Percentiles rank a stretch among this genome's conserved stretches.
Conservation (phyloP, 2,888 invertebrate genomes). For the Caenorhabditis japonica region DNA sequence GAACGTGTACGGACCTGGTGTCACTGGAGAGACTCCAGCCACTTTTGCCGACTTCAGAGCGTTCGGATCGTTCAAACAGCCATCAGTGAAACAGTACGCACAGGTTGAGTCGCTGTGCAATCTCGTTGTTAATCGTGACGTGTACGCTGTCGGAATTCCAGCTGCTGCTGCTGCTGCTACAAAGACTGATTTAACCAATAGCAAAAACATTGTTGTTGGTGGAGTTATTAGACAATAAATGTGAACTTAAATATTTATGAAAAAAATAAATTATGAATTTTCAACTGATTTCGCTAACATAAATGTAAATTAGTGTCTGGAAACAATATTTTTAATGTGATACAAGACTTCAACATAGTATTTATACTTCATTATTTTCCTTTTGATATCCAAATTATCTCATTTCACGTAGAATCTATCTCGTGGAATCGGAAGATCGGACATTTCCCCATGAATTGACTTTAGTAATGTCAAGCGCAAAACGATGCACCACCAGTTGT, state of each 20-base stretch:
- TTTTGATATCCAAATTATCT: too few relatives aligned
- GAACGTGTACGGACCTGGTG: constrained; percentile 49
- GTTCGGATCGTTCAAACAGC: constrained; percentile 51
- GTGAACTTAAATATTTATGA: not conserved
- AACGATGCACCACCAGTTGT: too few relatives aligned
- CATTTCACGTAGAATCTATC: too few relatives aligned
- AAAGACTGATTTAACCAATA: not conserved
- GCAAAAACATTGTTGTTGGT: constrained; percentile 26
- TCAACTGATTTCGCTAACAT: too few relatives aligned
- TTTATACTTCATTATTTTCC: too few relatives aligned
- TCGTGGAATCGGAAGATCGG: too few relatives aligned
- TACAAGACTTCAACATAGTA: too few relatives aligned
- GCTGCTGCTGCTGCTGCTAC: constrained; percentile 10
- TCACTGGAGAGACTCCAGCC: constrained; percentile 49
- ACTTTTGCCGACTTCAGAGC: constrained; percentile 54
- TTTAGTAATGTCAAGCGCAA: too few relatives aligned
- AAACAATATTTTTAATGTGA: too few relatives aligned
- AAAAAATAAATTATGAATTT: constrained; percentile 2
- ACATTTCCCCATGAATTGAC: too few relatives aligned
- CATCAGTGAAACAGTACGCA: constrained; percentile 53
- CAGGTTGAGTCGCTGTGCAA: constrained; percentile 45
- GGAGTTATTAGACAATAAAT: constrained; percentile 32
- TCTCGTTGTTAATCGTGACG: constrained; percentile 46
- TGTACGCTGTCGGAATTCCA: constrained; percentile 51
- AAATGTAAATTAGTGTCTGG: too few relatives aligned